Evolutionary conservation across 2,888 invertebrate species (phyloP), one percentile per base, ranked within the genome.

Genomic region (Noctua fimbriata): DNA sequence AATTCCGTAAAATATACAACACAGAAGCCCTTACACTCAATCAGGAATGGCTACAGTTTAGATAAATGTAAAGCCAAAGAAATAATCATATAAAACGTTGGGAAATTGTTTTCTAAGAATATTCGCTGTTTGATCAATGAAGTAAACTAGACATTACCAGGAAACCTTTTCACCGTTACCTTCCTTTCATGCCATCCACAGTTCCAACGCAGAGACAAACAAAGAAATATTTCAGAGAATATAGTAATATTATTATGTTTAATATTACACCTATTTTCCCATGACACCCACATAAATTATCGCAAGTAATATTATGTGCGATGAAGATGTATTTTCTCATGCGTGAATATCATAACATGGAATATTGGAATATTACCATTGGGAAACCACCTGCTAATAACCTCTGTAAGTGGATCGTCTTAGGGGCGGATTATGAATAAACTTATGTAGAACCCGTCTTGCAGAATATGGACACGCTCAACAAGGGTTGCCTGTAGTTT

Each of bases 311-410:
- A 81, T 65, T 36, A 7, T 41, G 65, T 58, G 47, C 49, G 41
- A 73, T 49, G 67, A 63, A 73, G 36, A 78, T 41, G n/a, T 82
- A 76, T 78, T 85, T 82, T 47, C 63, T 75, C 73, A 84, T 71
- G 76, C 76, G 79, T 74, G 69, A 85, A 86, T 83, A 83, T 86
- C 82, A 78, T 72, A 78, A 79, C 65, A 67, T 52, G 65, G 67
- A 69, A 78, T 41, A 71, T 82, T 52, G 65, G 67, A 69, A 78
- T 41, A 71, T 82, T 69, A 65, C 83, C 83, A 63, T 52, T 69
- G 76, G 76, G 86, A 74, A 82, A 73, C 73, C 77, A 69, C 44
- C 86, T 82, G 78, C 16, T 82, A 73, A 78, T 76, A 70, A 78
- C 65, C 55, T 70, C 49, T 10, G 47, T 44, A 44, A 36, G 28